Base-by-base conservation (phyloP, 30 jellyfish, hydroid and myxozoan genomes). In the Hydractinia echinata region DNA sequence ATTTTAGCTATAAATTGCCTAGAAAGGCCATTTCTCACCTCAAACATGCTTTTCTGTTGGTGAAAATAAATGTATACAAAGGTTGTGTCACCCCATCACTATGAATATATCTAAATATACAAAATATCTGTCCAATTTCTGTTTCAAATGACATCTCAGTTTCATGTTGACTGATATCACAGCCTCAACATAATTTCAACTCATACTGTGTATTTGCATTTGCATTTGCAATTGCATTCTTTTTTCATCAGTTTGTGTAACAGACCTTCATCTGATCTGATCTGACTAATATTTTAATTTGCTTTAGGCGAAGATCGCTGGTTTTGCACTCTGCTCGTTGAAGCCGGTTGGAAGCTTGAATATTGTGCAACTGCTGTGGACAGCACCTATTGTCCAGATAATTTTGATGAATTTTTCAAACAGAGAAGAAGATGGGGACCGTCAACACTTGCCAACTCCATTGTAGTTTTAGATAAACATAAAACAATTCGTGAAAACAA, bases 371-470 rank as follows among this genome's bases (percentile, higher is more conserved):
- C 96, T 30, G 96, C 98, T 62, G 96, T 83, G 82, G 85, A 92
- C 77, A 73, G 92, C 67, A 92, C 98, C 8, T 92, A 92, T 77
- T 92, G 98, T 71, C 98, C 98, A 7, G 98, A 92, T 54, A 87
- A 86, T 62, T 92, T 92, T 64, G 96, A 92, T 66, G 98, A 92
- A 54, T 92, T 92, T 74, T 92, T 86, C 74, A 92, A 92, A 76
- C 98, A 92, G 81, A 80, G 98, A 0, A 79, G 98, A 16, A 73
- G 98, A 86, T 92, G 98, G 98, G 94, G 95, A 4, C 98, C 98
- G 20, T 92, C 98, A 51, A 86, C 98, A 54, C 77, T 92, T 20
- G 98, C 98, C 16, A 92, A 92, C 56, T 94, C 94, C 53, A 86
- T 81, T 7, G 79, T 86, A 54, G 81, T 92, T 54, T 81, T 92